Evolutionary conservation across 2,113 vertebrate genomes (phyloP), one percentile per base, ranked within the genome.

Genomic region (Microcebus lehilahytsara): DNA sequence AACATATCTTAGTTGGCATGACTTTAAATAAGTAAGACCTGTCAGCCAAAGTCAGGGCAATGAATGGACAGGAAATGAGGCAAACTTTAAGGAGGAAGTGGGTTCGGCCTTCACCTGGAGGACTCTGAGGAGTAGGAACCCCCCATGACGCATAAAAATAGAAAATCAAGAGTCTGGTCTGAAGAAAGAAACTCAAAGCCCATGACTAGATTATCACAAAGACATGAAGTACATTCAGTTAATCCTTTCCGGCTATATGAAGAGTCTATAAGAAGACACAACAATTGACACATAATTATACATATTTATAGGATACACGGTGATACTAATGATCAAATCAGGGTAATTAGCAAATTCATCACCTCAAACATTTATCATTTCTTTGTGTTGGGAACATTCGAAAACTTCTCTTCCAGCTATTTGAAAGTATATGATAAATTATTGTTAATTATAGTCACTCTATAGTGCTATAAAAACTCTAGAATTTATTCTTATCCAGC

Each of bases 21-120:
- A 72, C 74, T 96, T 96, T 87, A 84, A 85, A 78, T 89, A 93
- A 72, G 66, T 49, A 95, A 95, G 56, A 84, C 17, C 58, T 92
- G 89, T 67, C 85, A 89, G 91, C n/a, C 67, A 95, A 90, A 94
- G 81, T 42, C 85, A 71, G 60, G 49, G 49, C 95, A 88, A 93
- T 89, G 71, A 92, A 72, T 83, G 88, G 66, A 77, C 89, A 96
- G 96, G 96, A 97, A 98, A 96, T 95, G 58, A 97, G 79, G 89
- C 85, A 95, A 95, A 80, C 71, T 27, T 75, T 42, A 72, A 92
- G 92, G 74, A 96, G 91, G 96, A 98, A 97, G 97, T 95, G 89
- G 86, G 69, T 95, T 89, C 71, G 72, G 71, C 80, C 6, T 69
- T 32, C 49, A 40, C 51, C 49, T 30, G 30, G 60, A 56, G 71